Evolutionary conservation across 2,113 vertebrate genomes (phyloP).

Genomic region (Pantherophis guttatus): DNA sequence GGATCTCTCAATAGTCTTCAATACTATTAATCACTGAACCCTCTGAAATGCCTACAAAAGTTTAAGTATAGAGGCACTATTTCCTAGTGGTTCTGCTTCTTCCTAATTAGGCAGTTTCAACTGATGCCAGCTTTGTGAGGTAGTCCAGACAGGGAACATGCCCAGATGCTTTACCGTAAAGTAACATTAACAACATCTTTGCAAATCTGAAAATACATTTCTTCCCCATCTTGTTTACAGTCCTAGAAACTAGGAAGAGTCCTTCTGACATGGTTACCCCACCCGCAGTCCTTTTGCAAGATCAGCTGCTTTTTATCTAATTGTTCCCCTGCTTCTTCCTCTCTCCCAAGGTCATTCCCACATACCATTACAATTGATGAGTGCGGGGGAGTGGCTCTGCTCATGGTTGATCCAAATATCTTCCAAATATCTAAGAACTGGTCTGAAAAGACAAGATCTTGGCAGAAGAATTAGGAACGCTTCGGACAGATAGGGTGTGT

Average conservation of each 20-base stretch:
- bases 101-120: not conserved
- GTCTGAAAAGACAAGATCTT: not conserved
- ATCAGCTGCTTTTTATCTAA: not conserved
- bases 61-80: not conserved
- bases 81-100: not conserved
- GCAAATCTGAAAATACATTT: not conserved
- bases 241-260: not conserved
- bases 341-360: not conserved
- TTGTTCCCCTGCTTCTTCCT: not conserved
- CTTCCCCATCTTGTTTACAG: not conserved
- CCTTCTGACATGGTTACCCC: not conserved
- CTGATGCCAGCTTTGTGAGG: not conserved
- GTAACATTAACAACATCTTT: not conserved
- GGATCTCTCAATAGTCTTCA: not conserved
- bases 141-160: not conserved
- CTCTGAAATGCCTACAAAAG: not conserved
- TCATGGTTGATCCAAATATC: not conserved
- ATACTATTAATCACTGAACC: not conserved
- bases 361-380: not conserved
- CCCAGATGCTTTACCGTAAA: not conserved
- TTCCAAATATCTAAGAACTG: not conserved
- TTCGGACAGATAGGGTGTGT: not conserved
- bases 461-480: not conserved
- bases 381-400: not conserved
- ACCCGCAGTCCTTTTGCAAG: not conserved